A percentile compares a stretch with the other conserved stretches of the same genome.
phyloP scores from a whole-genome alignment of 2,797 vertebrate genomes.

The Tympanoctomys barrerae region DNA sequence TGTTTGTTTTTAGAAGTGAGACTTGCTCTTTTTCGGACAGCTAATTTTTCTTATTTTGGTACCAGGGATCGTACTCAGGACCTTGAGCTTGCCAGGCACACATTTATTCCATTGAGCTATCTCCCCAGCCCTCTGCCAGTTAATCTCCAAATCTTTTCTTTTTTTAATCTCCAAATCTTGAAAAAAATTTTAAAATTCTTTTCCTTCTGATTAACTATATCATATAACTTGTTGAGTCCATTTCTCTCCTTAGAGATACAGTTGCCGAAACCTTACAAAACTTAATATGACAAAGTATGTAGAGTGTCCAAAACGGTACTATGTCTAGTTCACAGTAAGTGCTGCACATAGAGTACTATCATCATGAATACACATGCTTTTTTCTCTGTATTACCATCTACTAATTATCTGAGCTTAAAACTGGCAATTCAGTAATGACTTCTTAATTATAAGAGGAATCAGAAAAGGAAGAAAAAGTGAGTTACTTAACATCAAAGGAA shows the following conservation, averaged over 20 bases:
- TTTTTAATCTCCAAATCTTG: not conserved
- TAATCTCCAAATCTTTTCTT: not conserved
- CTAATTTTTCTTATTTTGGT: not conserved
- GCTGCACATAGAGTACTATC: not conserved
- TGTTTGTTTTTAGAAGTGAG: constrained; percentile 25
- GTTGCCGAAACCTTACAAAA: not conserved
- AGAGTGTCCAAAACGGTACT: not conserved
- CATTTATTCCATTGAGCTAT: no score
- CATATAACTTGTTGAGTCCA: not conserved
- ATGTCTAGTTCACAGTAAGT: not conserved
- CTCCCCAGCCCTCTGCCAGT: not conserved
- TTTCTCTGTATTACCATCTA: not conserved
- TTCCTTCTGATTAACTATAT: not conserved
- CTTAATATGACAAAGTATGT: not conserved
- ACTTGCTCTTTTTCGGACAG: not conserved
- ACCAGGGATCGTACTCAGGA: no score
- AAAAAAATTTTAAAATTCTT: constrained; percentile 34
- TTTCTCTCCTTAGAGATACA: not conserved
- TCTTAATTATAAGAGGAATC: constrained; percentile 26
- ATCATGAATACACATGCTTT: not conserved
- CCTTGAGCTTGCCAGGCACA: not conserved
- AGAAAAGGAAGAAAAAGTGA: not conserved
- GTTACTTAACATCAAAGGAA: constrained; percentile 30
- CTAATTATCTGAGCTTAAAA: not conserved
- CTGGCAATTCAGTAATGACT: not conserved